These are phyloP conservation scores for Drosophila percnosoma DNA, from an alignment of 2,888 invertebrate species.

Conservation along the genomic window DNA sequence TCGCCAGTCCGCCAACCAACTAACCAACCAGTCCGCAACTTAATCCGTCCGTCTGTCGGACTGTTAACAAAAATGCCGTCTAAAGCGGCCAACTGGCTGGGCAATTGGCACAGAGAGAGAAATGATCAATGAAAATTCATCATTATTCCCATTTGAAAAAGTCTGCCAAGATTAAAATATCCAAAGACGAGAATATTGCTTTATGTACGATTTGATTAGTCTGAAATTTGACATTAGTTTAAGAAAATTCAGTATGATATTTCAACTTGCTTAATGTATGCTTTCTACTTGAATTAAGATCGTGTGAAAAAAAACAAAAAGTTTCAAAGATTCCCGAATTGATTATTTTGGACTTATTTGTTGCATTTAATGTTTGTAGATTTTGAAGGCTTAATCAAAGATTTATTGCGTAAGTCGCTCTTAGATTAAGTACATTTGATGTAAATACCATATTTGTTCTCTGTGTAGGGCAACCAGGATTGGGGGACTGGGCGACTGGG, in stretches of 20 bases:
- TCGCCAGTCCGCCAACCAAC: conserved; percentile 48
- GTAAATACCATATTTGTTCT: background rate
- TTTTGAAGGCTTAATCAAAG: background rate
- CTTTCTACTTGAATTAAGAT: background rate
- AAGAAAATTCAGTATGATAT: background rate
- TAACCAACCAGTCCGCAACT: conserved; percentile 51
- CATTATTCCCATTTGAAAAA: background rate
- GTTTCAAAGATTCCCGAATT: background rate
- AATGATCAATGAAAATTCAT: too few species aligned
- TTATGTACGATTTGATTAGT: background rate
- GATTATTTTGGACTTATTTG: background rate
- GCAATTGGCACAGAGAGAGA: conserved; percentile 23
- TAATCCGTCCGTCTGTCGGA: conserved; percentile 29
- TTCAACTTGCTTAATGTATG: background rate
- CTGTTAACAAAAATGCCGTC: conserved; percentile 53
- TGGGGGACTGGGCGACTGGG: conserved; percentile 36
- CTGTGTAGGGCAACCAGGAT: conserved; percentile 3
- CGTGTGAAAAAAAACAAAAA: background rate
- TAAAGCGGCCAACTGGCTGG: conserved; percentile 56
- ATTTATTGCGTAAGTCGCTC: background rate
- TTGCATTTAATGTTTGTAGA: background rate
- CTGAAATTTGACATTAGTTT: background rate
- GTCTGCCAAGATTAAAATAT: background rate
- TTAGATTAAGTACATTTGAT: background rate
- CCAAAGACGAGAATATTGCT: background rate